These are phyloP conservation scores for Agrochola circellaris DNA, from an alignment of 2,888 invertebrate genomes.

Conservation along the genomic window DNA sequence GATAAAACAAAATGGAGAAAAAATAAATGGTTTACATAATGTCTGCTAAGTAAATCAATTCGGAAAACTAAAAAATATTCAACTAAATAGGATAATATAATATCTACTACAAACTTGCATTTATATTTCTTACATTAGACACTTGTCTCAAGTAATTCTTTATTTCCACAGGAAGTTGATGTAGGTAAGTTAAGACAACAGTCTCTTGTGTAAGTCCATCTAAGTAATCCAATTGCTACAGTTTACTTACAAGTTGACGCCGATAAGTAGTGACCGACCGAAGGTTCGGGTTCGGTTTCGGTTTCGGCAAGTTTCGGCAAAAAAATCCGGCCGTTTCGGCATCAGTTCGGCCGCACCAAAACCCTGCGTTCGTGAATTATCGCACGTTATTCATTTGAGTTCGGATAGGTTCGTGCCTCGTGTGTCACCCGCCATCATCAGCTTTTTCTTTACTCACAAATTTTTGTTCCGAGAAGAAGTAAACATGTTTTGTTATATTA, in stretches of 20 bases:
- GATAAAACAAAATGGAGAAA: background rate
- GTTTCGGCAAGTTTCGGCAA: no score
- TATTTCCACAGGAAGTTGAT: slow-evolving; percentile 22
- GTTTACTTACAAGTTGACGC: slow-evolving; percentile 36
- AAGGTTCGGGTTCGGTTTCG: no score
- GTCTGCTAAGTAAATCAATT: background rate
- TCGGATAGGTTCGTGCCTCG: no score
- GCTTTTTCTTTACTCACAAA: no score
- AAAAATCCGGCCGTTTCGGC: no score
- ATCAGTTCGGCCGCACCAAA: no score
- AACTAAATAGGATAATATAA: background rate
- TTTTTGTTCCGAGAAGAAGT: no score
- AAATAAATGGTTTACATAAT: background rate
- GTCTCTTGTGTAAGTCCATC: slow-evolving; percentile 18
- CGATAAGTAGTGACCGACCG: background rate
- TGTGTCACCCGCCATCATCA: no score
- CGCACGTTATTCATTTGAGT: no score
- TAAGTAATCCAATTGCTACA: slow-evolving; percentile 55
- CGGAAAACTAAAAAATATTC: background rate
- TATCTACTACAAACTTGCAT: background rate
- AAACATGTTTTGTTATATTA: no score
- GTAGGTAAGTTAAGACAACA: slow-evolving; percentile 9
- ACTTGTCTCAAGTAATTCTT: background rate
- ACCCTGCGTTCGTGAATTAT: no score
- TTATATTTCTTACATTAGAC: background rate